Conservation (phyloP, 2,797 vertebrate genomes). For the Coregonus suidteri region DNA sequence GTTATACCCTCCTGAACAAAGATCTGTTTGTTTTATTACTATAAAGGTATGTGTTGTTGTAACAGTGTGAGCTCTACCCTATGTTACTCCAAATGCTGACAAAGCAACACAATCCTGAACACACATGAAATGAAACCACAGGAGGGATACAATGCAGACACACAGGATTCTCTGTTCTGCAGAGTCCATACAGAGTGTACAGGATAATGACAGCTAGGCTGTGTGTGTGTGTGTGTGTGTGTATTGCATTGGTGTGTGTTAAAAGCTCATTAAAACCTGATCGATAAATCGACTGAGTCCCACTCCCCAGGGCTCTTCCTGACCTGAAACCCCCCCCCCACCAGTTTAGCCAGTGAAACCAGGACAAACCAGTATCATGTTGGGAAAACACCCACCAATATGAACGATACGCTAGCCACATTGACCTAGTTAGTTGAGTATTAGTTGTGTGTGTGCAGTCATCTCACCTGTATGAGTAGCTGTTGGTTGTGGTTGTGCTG, state of each 20-base stretch:
- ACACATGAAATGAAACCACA: not conserved
- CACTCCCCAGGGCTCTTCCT: not conserved
- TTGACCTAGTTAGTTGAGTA: slow-evolving; percentile 1
- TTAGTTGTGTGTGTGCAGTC: not conserved
- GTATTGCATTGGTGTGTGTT: not conserved
- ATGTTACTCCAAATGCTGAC: not conserved
- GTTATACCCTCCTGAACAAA: no score
- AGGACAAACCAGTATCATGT: not conserved
- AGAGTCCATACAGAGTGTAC: no score
- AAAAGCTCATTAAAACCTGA: not conserved
- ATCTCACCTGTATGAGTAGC: slow-evolving; percentile 75
- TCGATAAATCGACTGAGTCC: not conserved
- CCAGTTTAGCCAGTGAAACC: not conserved
- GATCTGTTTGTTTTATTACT: no score
- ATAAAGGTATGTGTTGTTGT: no score
- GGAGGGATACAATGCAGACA: not conserved
- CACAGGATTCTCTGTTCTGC: no score
- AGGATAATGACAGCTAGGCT: not conserved
- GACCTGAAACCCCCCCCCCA: not conserved
- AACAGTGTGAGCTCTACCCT: not conserved
- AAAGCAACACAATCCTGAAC: not conserved
- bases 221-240: slow-evolving; percentile 1
- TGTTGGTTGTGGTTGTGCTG: slow-evolving; percentile 67
- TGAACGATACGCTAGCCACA: not conserved
- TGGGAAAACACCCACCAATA: not conserved